These are phyloP conservation scores for Bufo gargarizans DNA, from an alignment of 2,113 vertebrate genomes.

Conservation along the genomic window DNA sequence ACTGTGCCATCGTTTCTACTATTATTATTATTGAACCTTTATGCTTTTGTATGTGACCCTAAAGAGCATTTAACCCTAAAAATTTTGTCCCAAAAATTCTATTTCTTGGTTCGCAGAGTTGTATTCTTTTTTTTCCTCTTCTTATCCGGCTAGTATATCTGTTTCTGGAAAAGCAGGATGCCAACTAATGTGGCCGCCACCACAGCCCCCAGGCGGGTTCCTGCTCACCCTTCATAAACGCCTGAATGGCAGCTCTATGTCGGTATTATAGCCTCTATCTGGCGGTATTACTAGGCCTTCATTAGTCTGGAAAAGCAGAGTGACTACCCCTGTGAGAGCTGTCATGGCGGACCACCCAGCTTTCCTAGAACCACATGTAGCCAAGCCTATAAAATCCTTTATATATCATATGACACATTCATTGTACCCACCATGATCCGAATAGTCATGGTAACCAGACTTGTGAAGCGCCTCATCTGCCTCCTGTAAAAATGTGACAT, in stretches of 20 bases:
- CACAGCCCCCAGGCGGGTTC: background rate
- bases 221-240: too few relatives aligned
- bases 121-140: too few relatives aligned
- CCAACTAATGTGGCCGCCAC: background rate
- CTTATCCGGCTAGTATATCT: background rate
- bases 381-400: background rate
- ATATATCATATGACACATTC: background rate
- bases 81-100: background rate
- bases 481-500: background rate
- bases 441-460: constrained; percentile 1
- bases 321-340: too few relatives aligned
- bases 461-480: background rate
- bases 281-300: background rate
- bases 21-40: background rate
- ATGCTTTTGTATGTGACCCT: background rate
- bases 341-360: background rate
- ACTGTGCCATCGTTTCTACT: background rate
- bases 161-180: background rate
- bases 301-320: background rate
- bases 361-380: background rate
- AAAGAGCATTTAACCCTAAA: background rate
- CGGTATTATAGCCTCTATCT: background rate
- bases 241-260: background rate
- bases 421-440: background rate
- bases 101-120: too few relatives aligned